Evolutionary conservation across 2,888 invertebrate species (phyloP).

Genomic region (Nysson spinosus): DNA sequence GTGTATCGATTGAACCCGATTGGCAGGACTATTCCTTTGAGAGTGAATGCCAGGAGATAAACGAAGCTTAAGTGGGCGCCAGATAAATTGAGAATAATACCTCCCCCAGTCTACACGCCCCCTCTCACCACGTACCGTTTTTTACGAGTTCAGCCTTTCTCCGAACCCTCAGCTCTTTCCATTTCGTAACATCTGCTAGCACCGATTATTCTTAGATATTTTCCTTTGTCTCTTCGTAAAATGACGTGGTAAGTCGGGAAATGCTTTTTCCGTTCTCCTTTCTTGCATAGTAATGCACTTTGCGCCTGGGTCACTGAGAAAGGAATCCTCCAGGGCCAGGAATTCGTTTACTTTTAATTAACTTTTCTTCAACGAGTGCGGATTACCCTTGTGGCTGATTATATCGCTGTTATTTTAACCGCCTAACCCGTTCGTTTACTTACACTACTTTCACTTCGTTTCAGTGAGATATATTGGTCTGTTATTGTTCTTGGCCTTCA

Average conservation of each 20-base stretch:
- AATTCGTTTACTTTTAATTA: conserved; percentile 44
- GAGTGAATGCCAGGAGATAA: conserved; percentile 43
- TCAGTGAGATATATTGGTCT: no score
- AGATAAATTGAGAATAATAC: conserved; percentile 64
- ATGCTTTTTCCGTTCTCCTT: conserved; percentile 4
- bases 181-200: conserved; percentile 52
- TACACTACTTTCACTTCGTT: conserved; percentile 12
- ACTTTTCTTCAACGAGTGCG: conserved; percentile 11
- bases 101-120: conserved; percentile 10
- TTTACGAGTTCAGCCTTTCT: conserved; percentile 42
- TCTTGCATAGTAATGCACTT: conserved; percentile 19
- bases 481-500: no score
- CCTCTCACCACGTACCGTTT: conserved; percentile 44
- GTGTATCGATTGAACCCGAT: conserved; percentile 48
- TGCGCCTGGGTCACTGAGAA: neutral
- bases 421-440: conserved; percentile 1
- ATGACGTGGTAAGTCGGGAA: conserved; percentile 5
- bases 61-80: conserved; percentile 47
- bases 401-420: conserved; percentile 34
- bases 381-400: conserved; percentile 27
- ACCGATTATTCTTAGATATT: conserved; percentile 58
- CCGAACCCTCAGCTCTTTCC: conserved; percentile 11
- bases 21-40: conserved; percentile 55
- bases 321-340: conserved; percentile 1
- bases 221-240: conserved; percentile 12